These are phyloP conservation scores for Sternarchorhynchus goeldii DNA, from an alignment of 2,797 vertebrate species.

Conservation along the genomic window DNA sequence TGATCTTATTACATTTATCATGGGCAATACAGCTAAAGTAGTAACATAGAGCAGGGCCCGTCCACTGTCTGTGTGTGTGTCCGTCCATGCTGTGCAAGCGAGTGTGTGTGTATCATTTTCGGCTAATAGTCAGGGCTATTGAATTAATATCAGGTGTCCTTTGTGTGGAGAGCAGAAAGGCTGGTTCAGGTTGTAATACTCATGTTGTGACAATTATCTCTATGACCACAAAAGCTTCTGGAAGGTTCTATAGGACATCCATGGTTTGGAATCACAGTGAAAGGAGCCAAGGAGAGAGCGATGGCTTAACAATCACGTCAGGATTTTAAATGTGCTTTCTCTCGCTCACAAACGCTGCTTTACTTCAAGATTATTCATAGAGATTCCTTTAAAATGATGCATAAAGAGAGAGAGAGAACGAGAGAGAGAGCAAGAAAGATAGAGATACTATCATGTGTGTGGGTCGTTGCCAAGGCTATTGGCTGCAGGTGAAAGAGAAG, in stretches of 20 bases:
- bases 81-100: background rate
- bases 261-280: background rate
- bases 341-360: conserved; percentile 42
- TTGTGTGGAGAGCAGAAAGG: background rate
- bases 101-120: conserved; percentile 6
- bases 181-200: background rate
- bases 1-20: no score
- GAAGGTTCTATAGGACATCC: conserved; percentile 3
- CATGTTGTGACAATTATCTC: background rate
- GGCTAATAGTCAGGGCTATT: conserved; percentile 8
- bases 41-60: no score
- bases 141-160: conserved; percentile 31
- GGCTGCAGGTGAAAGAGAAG: conserved; percentile 46
- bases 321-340: conserved; percentile 45
- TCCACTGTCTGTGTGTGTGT: no score
- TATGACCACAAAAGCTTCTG: background rate
- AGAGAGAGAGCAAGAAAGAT: background rate
- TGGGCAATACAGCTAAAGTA: no score
- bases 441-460: background rate
- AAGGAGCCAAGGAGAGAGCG: background rate
- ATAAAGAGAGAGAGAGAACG: no score
- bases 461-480: conserved; percentile 13
- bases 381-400: background rate
- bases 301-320: conserved; percentile 25
- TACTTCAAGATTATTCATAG: background rate